These are phyloP conservation scores for Mobula birostris DNA, from an alignment of 2,113 vertebrate genomes.

Conservation along the genomic window DNA sequence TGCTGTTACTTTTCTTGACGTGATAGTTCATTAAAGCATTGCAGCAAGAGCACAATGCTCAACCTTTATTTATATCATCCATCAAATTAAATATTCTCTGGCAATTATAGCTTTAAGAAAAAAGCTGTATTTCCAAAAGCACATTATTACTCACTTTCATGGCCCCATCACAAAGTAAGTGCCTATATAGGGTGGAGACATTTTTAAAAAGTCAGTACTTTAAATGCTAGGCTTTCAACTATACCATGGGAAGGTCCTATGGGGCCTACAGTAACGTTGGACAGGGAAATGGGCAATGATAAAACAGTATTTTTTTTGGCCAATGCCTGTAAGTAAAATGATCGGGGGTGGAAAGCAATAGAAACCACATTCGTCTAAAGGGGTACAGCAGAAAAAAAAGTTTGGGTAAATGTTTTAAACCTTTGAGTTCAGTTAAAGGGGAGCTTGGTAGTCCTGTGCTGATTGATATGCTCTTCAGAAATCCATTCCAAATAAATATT, in stretches of 20 bases:
- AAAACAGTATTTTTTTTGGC: no score
- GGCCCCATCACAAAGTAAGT: not conserved
- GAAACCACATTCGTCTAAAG: no score
- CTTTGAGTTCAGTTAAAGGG: not conserved
- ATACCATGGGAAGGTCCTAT: no score
- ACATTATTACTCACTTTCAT: not conserved
- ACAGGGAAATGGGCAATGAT: no score
- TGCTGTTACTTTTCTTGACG: not conserved
- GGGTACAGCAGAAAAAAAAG: no score
- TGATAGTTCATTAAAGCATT: not conserved
- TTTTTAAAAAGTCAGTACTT: not conserved
- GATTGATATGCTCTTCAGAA: not conserved
- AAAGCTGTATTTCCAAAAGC: not conserved
- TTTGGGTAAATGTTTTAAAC: no score
- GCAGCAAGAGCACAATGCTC: not conserved
- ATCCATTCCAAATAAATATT: not conserved
- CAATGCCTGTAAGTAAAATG: no score
- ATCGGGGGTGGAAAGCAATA: no score
- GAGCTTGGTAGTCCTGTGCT: not conserved
- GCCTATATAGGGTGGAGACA: not conserved
- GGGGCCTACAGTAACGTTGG: no score
- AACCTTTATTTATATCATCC: not conserved
- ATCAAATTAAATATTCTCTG: not conserved
- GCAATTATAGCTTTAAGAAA: not conserved
- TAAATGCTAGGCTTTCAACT: not conserved